phyloP scores from a whole-genome alignment of 2,113 vertebrate genomes.

The Catagonus wagneri region DNA sequence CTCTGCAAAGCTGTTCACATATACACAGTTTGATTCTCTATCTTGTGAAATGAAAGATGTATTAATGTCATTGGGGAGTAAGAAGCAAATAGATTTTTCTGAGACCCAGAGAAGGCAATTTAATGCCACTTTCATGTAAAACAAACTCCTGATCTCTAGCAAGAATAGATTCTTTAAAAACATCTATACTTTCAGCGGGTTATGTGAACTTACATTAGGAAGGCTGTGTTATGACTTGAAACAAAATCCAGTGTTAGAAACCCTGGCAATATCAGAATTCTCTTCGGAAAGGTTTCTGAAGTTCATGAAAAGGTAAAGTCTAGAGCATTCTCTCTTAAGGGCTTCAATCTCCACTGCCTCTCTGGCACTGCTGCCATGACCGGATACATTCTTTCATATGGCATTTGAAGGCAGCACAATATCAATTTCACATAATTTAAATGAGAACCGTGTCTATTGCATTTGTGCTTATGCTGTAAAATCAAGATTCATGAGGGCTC shows the following conservation, averaged over 20 bases:
- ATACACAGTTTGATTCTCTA: neutral
- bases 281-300: neutral
- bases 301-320: neutral
- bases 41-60: constrained; percentile 38
- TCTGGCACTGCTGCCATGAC: neutral
- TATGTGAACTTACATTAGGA: neutral
- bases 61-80: constrained; percentile 11
- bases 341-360: neutral
- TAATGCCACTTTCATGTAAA: constrained; percentile 11
- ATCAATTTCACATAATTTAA: constrained; percentile 72
- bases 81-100: constrained; percentile 36
- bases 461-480: constrained; percentile 71
- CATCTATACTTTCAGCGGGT: neutral
- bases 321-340: neutral
- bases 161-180: constrained; percentile 54
- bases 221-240: neutral
- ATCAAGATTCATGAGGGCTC: constrained; percentile 74
- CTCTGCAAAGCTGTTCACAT: neutral
- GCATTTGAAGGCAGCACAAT: constrained; percentile 48
- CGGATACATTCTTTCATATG: neutral
- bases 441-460: constrained; percentile 37
- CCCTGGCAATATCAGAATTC: neutral
- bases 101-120: constrained; percentile 2
- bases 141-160: constrained; percentile 41
- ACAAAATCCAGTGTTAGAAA: constrained; percentile 40